Conservation (phyloP, 2,797 vertebrate species). For the Tachyglossus aculeatus region DNA sequence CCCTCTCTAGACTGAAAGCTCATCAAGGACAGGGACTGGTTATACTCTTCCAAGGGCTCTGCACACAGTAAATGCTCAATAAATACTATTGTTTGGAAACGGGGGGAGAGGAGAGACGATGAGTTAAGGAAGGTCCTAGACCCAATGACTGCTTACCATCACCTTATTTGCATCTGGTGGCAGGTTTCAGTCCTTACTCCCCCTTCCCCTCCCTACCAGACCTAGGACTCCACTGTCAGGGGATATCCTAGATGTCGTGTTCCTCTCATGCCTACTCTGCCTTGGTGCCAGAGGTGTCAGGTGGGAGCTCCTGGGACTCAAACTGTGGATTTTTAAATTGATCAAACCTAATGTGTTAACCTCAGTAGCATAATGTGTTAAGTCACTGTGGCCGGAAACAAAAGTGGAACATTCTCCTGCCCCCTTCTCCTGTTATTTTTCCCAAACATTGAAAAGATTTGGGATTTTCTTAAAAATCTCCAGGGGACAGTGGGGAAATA, state of each 20-base stretch:
- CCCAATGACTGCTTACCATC: too few relatives aligned
- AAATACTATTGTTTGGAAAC: too few relatives aligned
- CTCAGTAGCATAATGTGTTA: background rate
- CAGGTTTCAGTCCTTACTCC: too few relatives aligned
- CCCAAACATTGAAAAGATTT: background rate
- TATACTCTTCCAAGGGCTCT: too few relatives aligned
- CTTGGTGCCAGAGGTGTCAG: conserved; percentile 22
- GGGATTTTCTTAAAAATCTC: conserved; percentile 17
- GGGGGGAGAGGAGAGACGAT: too few relatives aligned
- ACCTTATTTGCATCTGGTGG: too few relatives aligned
- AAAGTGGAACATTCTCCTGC: background rate
- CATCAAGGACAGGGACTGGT: too few relatives aligned
- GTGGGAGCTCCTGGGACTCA: conserved; percentile 43
- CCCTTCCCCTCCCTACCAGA: background rate
- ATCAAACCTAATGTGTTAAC: background rate
- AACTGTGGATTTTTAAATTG: conserved; percentile 7
- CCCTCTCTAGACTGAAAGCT: too few relatives aligned
- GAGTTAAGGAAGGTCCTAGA: too few relatives aligned
- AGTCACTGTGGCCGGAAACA: background rate
- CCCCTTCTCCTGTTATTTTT: background rate
- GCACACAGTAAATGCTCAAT: too few relatives aligned
- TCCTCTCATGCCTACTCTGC: conserved; percentile 21
- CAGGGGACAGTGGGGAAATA: conserved; percentile 5
- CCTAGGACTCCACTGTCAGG: too few relatives aligned
- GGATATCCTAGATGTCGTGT: conserved; percentile 26